Evolutionary conservation across 2,888 invertebrate genomes (phyloP).

Genomic region (Pammene aurita): DNA sequence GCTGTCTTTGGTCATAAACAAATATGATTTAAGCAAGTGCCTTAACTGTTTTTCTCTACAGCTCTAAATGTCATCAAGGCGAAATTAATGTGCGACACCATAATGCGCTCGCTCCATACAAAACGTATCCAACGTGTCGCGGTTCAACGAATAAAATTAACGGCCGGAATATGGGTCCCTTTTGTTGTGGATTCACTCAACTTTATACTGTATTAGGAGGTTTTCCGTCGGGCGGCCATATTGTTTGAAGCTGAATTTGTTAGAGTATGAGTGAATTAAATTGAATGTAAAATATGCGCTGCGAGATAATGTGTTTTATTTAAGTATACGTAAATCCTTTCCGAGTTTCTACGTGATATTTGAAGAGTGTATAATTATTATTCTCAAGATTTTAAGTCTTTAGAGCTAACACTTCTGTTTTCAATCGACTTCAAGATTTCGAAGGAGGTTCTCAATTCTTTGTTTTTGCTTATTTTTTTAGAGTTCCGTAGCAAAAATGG

Average conservation of each 20-base stretch:
- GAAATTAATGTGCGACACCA: slow-evolving; percentile 27
- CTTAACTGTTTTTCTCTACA: not conserved
- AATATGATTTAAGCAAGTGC: too few relatives aligned
- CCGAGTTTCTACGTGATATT: too few relatives aligned
- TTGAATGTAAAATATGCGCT: not conserved
- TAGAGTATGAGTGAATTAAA: not conserved
- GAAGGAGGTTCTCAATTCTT: too few relatives aligned
- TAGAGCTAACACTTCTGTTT: too few relatives aligned
- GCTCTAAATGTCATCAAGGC: slow-evolving; percentile 30
- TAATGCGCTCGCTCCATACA: slow-evolving; percentile 15
- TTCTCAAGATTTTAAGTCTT: too few relatives aligned
- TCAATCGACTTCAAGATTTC: too few relatives aligned
- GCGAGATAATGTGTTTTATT: not conserved
- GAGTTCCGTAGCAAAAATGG: too few relatives aligned
- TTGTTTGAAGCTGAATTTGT: slow-evolving; percentile 6
- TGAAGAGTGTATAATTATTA: too few relatives aligned
- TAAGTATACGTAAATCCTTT: too few relatives aligned
- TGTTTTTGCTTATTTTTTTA: too few relatives aligned
- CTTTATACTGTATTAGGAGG: not conserved
- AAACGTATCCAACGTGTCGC: not conserved
- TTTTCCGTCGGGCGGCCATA: not conserved
- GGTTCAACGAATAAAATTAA: slow-evolving; percentile 11
- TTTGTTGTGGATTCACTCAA: slow-evolving; percentile 13
- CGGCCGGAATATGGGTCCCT: not conserved
- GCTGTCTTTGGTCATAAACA: too few relatives aligned